Evolutionary conservation across 2,113 vertebrate genomes (phyloP), one percentile per base, ranked within the genome.

Genomic region (Accipiter virgatus): DNA sequence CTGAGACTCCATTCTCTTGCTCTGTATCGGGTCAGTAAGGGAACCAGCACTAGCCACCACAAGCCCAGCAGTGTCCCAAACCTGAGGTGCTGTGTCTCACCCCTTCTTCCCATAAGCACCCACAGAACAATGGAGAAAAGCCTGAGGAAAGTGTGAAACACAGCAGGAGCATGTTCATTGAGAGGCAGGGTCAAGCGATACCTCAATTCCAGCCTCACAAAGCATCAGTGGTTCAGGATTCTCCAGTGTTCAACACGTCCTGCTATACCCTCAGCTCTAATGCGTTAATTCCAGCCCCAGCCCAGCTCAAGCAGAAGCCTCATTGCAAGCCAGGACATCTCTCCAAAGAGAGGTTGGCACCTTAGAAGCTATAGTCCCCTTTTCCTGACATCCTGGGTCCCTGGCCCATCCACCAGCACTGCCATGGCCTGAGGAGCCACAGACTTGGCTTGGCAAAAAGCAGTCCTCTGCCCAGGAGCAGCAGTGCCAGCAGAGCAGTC

Each of bases 1-100:
- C 32, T 92, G 34, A 86, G 32, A 13, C 10, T 53, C 15, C 25
- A 6, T 38, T 9, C 42, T 29, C 48, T 21, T 7, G 29, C 34
- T 61, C 71, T 2, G 0, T 6, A 21, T 2, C 13, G 2, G 22
- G 31, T 27, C 58, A 12, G 2, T 2, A 11, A 31, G 15, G 50
- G 65, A 59, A 42, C 23, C 10, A 43, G 82, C 50, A 16, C 17
- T 21, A 50, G 73, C 45, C 67, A 58, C 38, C 45, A 16, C 21
- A 12, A 55, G 36, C 45, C 26, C 75, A 25, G 50, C 27, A 6
- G 45, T 0, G 27, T 9, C 59, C 55, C 81, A 38, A 11, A 34
- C 15, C 43, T 1, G 2, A 40, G 36, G 34, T 26, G 47, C 43
- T 66, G 55, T 19, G 1, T 13, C 15, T 34, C 53, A 21, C 6